Base-by-base conservation (phyloP, 2,113 vertebrate species). In the Heloderma charlesbogerti region DNA sequence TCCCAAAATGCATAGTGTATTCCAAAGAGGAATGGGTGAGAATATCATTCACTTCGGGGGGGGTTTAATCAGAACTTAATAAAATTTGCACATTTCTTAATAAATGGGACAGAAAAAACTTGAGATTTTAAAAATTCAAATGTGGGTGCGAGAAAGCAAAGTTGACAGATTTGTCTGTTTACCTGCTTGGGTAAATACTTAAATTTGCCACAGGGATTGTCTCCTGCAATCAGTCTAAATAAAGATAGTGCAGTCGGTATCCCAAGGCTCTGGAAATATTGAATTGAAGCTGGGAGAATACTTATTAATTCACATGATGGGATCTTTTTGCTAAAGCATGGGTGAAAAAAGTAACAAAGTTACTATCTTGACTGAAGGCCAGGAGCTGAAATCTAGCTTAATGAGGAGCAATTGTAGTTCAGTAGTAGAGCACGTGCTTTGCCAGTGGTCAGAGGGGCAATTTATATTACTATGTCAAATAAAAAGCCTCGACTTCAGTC, bases 291-390 rank as follows among this genome's bases (percentile, higher is more conserved):
- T 78, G 27, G 77, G 12, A 45, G 8, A 74, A 0, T 57, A 29
- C 71, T 92, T 84, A 63, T 66, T 66, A 18, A 78, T 87, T 45
- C 51, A 63, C 90, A 92, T 71, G 43, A 25, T n/a, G 18, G 54
- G 57, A 31, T 1, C 83, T 63, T 72, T 57, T 89, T 84, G 63
- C 13, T 2, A 60, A n/a, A 89, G 20, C 4, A 34, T 82, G 10
- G 83, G 1, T 85, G 66, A 77, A 89, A 92, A n/a, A 88, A 31
- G 15, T 75, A 66, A 27, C 54, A 84, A 40, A 83, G 77, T 48
- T 48, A 8, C 77, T 27, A 48, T 48, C 37, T 77, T 22, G 20
- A 45, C 37, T 77, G 74, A 63, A 63, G 60, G 45, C 45, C 45
- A 79, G 25, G 77, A 27, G 43, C 12, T 51, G 78, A 48, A 15